Base-by-base conservation (phyloP, 2,888 invertebrate species). In the Lobophora halterata region DNA sequence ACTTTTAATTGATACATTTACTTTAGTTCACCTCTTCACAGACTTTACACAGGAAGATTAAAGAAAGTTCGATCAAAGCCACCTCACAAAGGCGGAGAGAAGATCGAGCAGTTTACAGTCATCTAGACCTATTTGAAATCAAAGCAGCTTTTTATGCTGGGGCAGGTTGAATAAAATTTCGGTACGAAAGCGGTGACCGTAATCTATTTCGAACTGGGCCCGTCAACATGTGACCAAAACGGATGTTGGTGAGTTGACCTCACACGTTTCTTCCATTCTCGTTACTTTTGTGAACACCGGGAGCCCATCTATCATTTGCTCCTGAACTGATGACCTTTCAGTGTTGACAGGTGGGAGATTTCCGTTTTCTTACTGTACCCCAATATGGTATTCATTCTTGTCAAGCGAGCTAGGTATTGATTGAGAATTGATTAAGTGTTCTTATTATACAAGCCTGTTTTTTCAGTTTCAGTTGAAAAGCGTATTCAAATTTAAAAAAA, bases 221-320 rank as follows among this genome's bases (percentile, higher is more conserved):
- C 61, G 64, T 61, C 65, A 72, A 68, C 73, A 71, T 69, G 69
- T 63, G 73, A 71, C 73, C 67, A 70, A 48, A 48, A 38, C 41
- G 52, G 46, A 57, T 65, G 71, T 73, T 66, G 66, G 63, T 61
- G 68, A 70, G 68, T 66, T 71, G 78, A 79, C 75, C 77, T 76
- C 74, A 70, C 71, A 70, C 71, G 68, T 78, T 71, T 72, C 70
- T 70, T 64, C 62, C 60, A 70, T 71, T 73, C 61, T 79, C 71
- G 73, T 72, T 73, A 76, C 73, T 75, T 74, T 75, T 73, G 71
- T 70, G 70, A 67, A 62, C 68, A 65, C 65, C 64, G 64, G 54
- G 65, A 60, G 60, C 62, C 66, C 77, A 79, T 81, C 74, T 69
- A 79, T 81, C 79, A 83, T 81, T 75, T 72, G 59, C 58, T 60